Evolutionary conservation across 2,113 vertebrate genomes (phyloP).

Genomic region (human (Homo sapiens)): GRCh38 chrX:42359501-42360000

Average conservation of each 20-base stretch:
- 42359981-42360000: not conserved
- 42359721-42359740: not conserved
- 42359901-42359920: not conserved
- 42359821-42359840: not conserved
- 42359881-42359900: not conserved
- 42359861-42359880: not conserved
- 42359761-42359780: not conserved
- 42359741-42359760: not conserved
- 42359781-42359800: not conserved
- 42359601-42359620: not conserved
- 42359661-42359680: slow-evolving; percentile 7
- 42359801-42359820: not conserved
- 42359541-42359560: not conserved
- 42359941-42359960: not conserved
- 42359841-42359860: not conserved
- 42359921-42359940: not conserved
- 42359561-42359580: not conserved
- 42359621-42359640: not conserved
- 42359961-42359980: not conserved
- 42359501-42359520: slow-evolving; percentile 3
- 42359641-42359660: not conserved
- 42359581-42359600: not conserved
- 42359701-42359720: not conserved
- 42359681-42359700: not conserved
- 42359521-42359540: slow-evolving; percentile 10